Base-by-base conservation (phyloP, 2,113 vertebrate genomes). In the Cryptomyrus ogoouensis region DNA sequence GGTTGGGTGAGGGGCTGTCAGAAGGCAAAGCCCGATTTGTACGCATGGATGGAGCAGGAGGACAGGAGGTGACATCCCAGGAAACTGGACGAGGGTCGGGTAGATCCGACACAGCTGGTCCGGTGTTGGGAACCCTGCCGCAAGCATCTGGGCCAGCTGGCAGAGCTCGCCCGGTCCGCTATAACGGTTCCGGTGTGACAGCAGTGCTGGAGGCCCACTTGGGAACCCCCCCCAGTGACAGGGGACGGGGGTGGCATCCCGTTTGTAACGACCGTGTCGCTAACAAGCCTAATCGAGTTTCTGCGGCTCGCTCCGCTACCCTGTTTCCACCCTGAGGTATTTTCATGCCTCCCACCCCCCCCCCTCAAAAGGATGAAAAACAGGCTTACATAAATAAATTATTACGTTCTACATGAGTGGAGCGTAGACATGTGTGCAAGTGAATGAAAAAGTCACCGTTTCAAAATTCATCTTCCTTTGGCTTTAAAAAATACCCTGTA, bases 361-460 rank as follows among this genome's bases (percentile, higher is more conserved):
- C 24, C 44, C 39, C 19, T 0, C 1, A 47, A n/a, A 84, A 84
- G 35, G 83, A 84, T 47, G n/a, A 70, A 27, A 70, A 84, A 47
- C 83, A 84, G 83, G 19, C 42, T 44, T 84, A 84, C 83, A 83
- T 83, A 84, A 47, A 84, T 84, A 84, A 84, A 46, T 84, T 24
- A 42, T 42, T 84, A 84, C 24, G 21, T 46, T 84, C 83, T 46
- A 80, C 83, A 84, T 84, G 21, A 84, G 42, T 84, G 83, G 21
- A 44, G 44, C 15, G 9, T 70, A 88, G 92, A 91, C 66, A 88
- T 83, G 66, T 66, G 27, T 88, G 86, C 44, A 88, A 91, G 89
- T 90, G 92, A 92, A 92, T 93, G 92, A 92, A 90, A 91, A 93
- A 94, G 93, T 93, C 93, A 93, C 91, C 84, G 50, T 74, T 92